Evolutionary conservation across 92 coral and sea anemone genomes (phyloP), one percentile per base, ranked within the genome.

Genomic region (Blastomussa wellsi): DNA sequence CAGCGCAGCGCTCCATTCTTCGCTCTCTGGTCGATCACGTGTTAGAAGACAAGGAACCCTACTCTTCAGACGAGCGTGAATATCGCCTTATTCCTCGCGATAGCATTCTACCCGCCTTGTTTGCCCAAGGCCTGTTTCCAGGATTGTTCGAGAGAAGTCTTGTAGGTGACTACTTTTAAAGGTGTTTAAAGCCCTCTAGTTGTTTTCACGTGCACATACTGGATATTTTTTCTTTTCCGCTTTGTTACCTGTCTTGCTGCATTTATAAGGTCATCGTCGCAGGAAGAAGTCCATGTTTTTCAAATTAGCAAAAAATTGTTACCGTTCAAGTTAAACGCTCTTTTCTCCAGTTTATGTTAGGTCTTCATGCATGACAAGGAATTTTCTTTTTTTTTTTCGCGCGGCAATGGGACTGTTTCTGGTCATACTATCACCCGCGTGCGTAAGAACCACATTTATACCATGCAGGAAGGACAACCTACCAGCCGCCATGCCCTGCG

Each of bases 61-160:
- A 35, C 48, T 75, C 82, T 26, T 60, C 80, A 0, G 42, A 29
- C 24, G 87, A 84, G 20, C 80, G 60, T 12, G 87, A 84, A 55
- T 17, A 12, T 26, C 17, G 5, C 28, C 2, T 71, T n/a, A 14
- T 82, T 36, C 78, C 79, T 0, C 78, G 52, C 64, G 70, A 39
- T 72, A 15, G 48, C 9, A 33, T 82, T 82, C 31, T 82, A 24
- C 78, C 86, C 26, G 66, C 85, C 17, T 28, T 82, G 67, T 71
- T 70, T 24, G 86, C 86, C 22, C 86, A 82, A 20, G 78, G 86
- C 51, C 28, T 82, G 78, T 70, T 82, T 20, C 86, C 86, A 1
- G 78, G 77, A 29, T 52, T 82, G 48, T 69, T 82, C 19, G 78
- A 72, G 35, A 37, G 77, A 19, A 51, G 36, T 33, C n/a, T 4